Conservation (phyloP, 2,888 invertebrate species). For the Kryphioiulus occultus region DNA sequence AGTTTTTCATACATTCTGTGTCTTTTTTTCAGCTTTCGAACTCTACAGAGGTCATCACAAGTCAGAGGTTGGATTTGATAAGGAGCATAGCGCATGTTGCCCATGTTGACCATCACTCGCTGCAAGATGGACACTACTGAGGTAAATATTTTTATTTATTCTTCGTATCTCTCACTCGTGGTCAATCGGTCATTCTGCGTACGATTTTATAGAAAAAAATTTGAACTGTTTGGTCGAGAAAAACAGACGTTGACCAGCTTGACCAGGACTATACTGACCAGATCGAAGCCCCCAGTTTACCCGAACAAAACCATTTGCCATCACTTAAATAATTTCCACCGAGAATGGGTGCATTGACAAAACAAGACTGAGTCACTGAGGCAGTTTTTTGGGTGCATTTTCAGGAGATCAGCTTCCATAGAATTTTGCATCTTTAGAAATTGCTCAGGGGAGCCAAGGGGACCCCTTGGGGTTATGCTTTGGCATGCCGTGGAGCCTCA, state of each 20-base stretch:
- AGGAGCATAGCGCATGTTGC: too few relatives aligned
- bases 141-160: too few relatives aligned
- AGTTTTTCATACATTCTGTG: too few relatives aligned
- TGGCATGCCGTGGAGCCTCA: slow-evolving; percentile 17
- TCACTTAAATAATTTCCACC: neutral
- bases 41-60: too few relatives aligned
- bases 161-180: too few relatives aligned
- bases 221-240: neutral
- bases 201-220: neutral
- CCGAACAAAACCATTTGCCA: neutral
- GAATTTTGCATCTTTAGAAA: neutral
- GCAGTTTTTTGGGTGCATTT: neutral
- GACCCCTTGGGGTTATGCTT: neutral
- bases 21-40: too few relatives aligned
- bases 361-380: neutral
- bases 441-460: neutral
- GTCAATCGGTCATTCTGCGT: too few relatives aligned
- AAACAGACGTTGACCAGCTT: neutral
- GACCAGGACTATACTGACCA: neutral
- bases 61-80: too few relatives aligned
- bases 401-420: neutral
- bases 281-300: neutral
- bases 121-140: too few relatives aligned
- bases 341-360: slow-evolving; percentile 7
- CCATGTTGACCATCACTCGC: too few relatives aligned